Percentiles rank a stretch among this genome's conserved stretches.
phyloP scores from a whole-genome alignment of 2,797 vertebrate genomes.

The Anguilla marmorata region DNA sequence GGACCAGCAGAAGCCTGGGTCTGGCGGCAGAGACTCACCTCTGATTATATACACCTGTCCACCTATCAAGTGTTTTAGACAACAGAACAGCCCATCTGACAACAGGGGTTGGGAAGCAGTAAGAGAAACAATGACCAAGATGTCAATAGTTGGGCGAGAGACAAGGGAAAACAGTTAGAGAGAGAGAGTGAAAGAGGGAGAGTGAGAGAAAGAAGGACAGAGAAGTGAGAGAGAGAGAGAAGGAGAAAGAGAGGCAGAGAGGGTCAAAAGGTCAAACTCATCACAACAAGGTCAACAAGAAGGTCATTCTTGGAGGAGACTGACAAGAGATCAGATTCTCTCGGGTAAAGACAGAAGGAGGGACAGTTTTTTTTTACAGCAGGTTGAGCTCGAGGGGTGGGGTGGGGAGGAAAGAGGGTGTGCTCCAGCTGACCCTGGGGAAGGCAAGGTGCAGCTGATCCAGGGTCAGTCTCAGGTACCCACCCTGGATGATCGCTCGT shows the following conservation, averaged over 20 bases:
- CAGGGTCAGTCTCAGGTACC: background rate
- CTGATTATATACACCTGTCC: slow-evolving; percentile 99
- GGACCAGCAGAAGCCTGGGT: slow-evolving; percentile 18
- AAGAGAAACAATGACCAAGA: slow-evolving; percentile 90
- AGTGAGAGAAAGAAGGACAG: slow-evolving; percentile 53
- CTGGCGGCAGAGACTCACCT: slow-evolving; percentile 85
- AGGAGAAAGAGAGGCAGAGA: slow-evolving; percentile 51
- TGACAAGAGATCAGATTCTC: slow-evolving; percentile 39
- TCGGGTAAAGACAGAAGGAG: slow-evolving; percentile 64
- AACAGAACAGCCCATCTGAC: slow-evolving; percentile 99
- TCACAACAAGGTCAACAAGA: slow-evolving; percentile 66
- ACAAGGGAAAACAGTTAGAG: slow-evolving; percentile 55
- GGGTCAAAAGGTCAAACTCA: slow-evolving; percentile 81
- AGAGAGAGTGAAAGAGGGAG: slow-evolving; percentile 30
- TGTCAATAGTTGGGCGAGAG: slow-evolving; percentile 84
- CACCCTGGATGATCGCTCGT: background rate
- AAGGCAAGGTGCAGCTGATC: background rate
- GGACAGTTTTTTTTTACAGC: slow-evolving; percentile 14
- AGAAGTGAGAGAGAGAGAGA: slow-evolving; percentile 29
- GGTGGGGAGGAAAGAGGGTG: slow-evolving; percentile 65
- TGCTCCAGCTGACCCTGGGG: slow-evolving; percentile 57
- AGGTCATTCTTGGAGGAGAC: slow-evolving; percentile 59
- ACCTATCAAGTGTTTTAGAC: slow-evolving; percentile 99
- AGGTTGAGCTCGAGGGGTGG: slow-evolving; percentile 49
- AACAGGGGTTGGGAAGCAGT: slow-evolving; percentile 94